phyloP scores from a whole-genome alignment of 1,140 invertebrate genomes.

The Idris sp. region DNA sequence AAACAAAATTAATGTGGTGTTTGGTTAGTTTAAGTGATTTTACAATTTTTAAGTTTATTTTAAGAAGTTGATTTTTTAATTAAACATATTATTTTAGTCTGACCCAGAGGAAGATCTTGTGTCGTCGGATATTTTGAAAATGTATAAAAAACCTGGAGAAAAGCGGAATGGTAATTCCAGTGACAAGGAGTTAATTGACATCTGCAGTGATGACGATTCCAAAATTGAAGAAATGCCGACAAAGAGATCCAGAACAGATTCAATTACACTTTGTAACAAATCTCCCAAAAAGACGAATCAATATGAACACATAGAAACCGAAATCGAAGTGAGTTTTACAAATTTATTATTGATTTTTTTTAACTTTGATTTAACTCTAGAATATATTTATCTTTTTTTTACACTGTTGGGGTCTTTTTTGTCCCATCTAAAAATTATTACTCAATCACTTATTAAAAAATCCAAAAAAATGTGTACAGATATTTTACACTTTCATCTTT shows the following conservation, averaged over 20 bases:
- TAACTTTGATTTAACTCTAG: constrained; percentile 1
- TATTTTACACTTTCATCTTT: too few relatives aligned
- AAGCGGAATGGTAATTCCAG: constrained; percentile 75
- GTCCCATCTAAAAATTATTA: too few relatives aligned
- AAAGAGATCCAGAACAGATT: constrained; percentile 47
- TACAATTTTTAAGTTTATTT: too few relatives aligned
- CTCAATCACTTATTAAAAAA: too few relatives aligned
- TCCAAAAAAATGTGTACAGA: too few relatives aligned
- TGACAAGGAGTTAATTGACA: constrained; percentile 78
- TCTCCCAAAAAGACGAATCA: constrained; percentile 33
- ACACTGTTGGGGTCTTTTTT: too few relatives aligned
- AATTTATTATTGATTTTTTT: too few relatives aligned
- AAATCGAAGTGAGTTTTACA: constrained; percentile 18
- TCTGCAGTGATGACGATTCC: constrained; percentile 77
- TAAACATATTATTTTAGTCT: constrained; percentile 57
- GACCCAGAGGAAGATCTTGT: constrained; percentile 64
- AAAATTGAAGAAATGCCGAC: constrained; percentile 60
- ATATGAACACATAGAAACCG: constrained; percentile 3
- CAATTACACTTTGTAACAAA: constrained; percentile 29
- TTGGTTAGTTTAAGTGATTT: too few relatives aligned
- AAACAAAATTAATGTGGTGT: too few relatives aligned
- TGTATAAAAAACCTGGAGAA: constrained; percentile 69
- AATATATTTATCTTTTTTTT: constrained; percentile 17
- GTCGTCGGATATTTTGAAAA: constrained; percentile 64
- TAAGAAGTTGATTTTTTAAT: too few relatives aligned